These are phyloP conservation scores for Parelbella ahira DNA, from an alignment of 2,888 invertebrate genomes.

Conservation along the genomic window DNA sequence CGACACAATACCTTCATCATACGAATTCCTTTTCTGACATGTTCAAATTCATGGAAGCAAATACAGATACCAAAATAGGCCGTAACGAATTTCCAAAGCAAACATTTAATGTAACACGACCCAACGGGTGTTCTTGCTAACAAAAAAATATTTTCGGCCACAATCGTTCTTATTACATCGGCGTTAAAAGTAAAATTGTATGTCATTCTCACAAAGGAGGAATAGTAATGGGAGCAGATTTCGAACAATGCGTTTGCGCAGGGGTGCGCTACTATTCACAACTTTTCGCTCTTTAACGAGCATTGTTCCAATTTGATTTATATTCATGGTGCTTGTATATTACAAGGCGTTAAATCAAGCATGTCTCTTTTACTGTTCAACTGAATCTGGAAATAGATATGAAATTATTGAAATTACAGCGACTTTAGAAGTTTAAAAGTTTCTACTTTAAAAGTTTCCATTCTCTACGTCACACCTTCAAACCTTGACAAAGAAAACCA, in stretches of 20 bases:
- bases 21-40: conserved; percentile 19
- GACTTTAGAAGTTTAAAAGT: too few species aligned
- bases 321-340: conserved; percentile 75
- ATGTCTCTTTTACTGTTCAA: conserved; percentile 47
- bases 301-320: conserved; percentile 79
- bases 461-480: too few species aligned
- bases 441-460: too few species aligned
- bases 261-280: conserved; percentile 74
- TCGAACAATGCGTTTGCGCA: conserved; percentile 56
- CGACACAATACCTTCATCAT: conserved; percentile 11
- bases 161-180: conserved; percentile 27
- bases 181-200: conserved; percentile 33
- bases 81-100: conserved; percentile 78
- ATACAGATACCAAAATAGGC: conserved; percentile 48
- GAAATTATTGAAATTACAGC: conserved; percentile 11
- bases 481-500: too few species aligned
- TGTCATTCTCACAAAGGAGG: not conserved
- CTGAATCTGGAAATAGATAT: conserved; percentile 32
- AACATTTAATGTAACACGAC: conserved; percentile 74
- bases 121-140: conserved; percentile 59
- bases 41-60: conserved; percentile 29
- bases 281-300: conserved; percentile 76
- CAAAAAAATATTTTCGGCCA: conserved; percentile 30
- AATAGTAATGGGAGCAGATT: conserved; percentile 37
- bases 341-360: conserved; percentile 68